These are phyloP conservation scores for Meghimatium bilineatum DNA, from an alignment of 2,888 invertebrate genomes.

Conservation along the genomic window DNA sequence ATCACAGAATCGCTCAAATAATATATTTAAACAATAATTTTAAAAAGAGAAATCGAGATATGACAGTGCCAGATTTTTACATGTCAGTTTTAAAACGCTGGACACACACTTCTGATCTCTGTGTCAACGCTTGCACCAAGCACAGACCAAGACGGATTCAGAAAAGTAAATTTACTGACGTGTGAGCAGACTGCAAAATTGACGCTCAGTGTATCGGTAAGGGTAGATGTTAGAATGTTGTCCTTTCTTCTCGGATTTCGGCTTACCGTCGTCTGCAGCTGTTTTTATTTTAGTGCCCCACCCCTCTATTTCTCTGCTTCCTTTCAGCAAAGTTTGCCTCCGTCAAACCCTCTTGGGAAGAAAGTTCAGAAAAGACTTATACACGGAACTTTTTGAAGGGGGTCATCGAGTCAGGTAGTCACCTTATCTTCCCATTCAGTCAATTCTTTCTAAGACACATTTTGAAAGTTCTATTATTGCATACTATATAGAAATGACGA, in stretches of 20 bases:
- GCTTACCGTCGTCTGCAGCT: neutral
- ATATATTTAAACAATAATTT: too few species aligned
- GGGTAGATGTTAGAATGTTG: neutral
- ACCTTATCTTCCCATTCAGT: conserved; percentile 11
- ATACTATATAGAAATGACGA: neutral
- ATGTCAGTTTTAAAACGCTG: conserved; percentile 26
- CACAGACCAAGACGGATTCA: conserved; percentile 2
- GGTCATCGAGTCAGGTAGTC: conserved; percentile 23
- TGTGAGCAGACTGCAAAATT: conserved; percentile 35
- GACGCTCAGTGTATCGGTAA: neutral
- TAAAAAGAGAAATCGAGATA: neutral
- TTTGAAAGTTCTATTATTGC: neutral
- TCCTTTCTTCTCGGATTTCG: conserved; percentile 14
- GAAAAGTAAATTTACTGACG: conserved; percentile 35
- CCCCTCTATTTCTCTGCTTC: neutral
- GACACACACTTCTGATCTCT: conserved; percentile 34
- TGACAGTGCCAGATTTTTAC: neutral
- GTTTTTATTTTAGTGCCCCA: neutral
- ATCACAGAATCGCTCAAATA: too few species aligned
- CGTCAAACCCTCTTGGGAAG: neutral
- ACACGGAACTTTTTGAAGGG: neutral
- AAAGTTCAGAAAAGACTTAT: neutral
- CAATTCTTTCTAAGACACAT: neutral
- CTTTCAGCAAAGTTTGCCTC: neutral
- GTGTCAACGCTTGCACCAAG: conserved; percentile 13